A percentile compares a stretch with the other conserved stretches of the same genome.
Evolutionary conservation across 2,888 invertebrate genomes (phyloP).

Genomic region (Tetragnatha montana): DNA sequence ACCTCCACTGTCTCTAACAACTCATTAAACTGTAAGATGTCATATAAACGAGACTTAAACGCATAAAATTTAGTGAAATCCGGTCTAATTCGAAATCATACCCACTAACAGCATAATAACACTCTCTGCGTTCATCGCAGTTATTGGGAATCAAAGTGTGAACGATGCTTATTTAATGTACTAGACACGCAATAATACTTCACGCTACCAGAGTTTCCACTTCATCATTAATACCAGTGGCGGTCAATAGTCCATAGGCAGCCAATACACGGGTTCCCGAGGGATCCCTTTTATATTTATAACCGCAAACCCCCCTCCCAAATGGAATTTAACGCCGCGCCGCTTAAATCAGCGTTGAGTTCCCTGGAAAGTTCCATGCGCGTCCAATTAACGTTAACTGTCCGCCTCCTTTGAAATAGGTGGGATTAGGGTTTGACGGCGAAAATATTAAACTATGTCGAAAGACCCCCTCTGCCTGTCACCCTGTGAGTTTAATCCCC

Average conservation of each 20-base stretch:
- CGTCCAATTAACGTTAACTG: conserved; percentile 30
- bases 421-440: conserved; percentile 24
- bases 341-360: neutral
- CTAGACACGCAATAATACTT: neutral
- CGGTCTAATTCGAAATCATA: neutral
- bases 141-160: neutral
- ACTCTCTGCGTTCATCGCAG: neutral
- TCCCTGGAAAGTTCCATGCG: neutral
- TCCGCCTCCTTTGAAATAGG: conserved; percentile 11
- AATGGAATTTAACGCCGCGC: neutral
- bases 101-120: neutral
- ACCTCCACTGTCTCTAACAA: neutral
- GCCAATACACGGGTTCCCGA: neutral
- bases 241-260: neutral
- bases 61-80: neutral
- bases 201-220: neutral
- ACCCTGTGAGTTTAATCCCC: neutral
- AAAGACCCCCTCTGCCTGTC: neutral
- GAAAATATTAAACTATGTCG: conserved; percentile 28
- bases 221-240: neutral
- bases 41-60: neutral
- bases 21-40: neutral
- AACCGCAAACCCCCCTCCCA: neutral
- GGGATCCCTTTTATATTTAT: conserved; percentile 1
- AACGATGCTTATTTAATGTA: neutral